phyloP scores from a whole-genome alignment of 2,113 vertebrate genomes.

The Poecile atricapillus region DNA sequence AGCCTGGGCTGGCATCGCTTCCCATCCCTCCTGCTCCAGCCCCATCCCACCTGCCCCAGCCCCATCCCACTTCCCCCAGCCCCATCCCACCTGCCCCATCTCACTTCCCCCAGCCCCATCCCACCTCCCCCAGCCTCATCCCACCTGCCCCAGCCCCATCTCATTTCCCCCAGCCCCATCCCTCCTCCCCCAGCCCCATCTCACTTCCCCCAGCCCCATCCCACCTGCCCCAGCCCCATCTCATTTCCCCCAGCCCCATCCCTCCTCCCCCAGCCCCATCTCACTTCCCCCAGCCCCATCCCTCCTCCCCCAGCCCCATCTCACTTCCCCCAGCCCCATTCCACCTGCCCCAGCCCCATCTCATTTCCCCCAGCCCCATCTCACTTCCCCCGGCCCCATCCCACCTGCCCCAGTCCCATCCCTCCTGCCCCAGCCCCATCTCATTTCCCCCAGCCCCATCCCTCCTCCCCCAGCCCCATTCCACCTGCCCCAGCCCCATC shows the following conservation, averaged over 20 bases:
- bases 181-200: too few species aligned
- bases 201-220: too few species aligned
- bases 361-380: too few species aligned
- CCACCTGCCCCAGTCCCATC: not conserved
- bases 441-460: accelerated
- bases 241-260: not conserved
- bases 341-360: not conserved
- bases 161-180: not conserved
- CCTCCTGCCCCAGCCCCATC: not conserved
- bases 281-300: too few species aligned
- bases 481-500: not conserved
- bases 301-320: accelerated
- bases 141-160: too few species aligned
- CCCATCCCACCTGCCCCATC: not conserved
- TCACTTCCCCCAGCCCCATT: not conserved
- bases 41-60: not conserved
- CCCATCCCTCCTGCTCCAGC: not conserved
- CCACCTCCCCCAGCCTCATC: not conserved
- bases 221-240: too few species aligned
- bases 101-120: not conserved
- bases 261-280: too few species aligned
- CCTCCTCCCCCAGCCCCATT: not conserved
- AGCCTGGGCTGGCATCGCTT: accelerated
- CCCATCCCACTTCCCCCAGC: not conserved
- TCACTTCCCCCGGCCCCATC: too few species aligned